Evolutionary conservation across 2,888 invertebrate species (phyloP), one percentile per base, ranked within the genome.

Genomic region (Drosophila phalerata): DNA sequence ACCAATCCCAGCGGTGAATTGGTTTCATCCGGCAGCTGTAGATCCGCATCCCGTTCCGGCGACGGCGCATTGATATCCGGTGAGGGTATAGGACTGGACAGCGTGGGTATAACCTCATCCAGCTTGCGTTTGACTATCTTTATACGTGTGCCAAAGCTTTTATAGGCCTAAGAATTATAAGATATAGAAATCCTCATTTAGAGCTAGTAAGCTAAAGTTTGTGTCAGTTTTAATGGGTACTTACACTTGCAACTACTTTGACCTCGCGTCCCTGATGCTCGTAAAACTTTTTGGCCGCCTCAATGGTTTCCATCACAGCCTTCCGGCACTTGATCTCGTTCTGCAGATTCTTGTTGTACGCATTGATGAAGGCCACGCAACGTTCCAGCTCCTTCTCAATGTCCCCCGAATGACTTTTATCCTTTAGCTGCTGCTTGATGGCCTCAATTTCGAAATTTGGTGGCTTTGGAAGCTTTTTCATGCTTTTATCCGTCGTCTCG

Each of bases 211-310:
- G 3, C 28, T 28, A 4, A 28, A 28, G 28, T 28, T 8, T 6
- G 5, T 6, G 28, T 8, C 28, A 28, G 28, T 28, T 28, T 28
- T 28, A 2, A 28, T 30, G 0, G n/a, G 1, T 0, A 95, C 96
- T 95, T 93, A 98, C 98, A 94, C 97, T 98, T 67, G 97, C 97
- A 28, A 99, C 98, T 72, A 98, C 96, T 94, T 98, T 98, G 13
- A 98, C 98, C 93, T 99, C 99, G 6, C 97, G 96, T 69, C 96
- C 94, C 91, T 99, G 98, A 17, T 96, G 96, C 42, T 97, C 96
- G 91, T 98, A 97, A 92, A 97, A 98, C 70, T 96, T 95, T 84
- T 97, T 96, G 5, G 97, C 97, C 47, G 96, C 96, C 60, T 96
- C 95, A 51, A 98, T 92, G 37, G 96, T 93, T 5, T 96, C 95